Evolutionary conservation across 2,888 invertebrate species (phyloP), one percentile per base, ranked within the genome.

Genomic region (Morinoia aosen): DNA sequence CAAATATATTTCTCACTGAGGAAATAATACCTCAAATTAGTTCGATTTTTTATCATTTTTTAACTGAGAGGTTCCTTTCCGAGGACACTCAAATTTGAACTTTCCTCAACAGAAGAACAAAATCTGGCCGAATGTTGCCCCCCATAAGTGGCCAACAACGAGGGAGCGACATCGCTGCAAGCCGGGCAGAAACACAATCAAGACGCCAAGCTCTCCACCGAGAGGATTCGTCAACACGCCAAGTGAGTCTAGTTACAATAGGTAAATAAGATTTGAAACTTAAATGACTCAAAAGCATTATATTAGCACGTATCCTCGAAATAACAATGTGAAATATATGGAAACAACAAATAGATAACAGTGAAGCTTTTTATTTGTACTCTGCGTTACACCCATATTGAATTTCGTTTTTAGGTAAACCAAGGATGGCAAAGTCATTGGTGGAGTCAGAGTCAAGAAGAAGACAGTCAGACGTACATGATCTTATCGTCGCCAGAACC

Each of bases 361-460:
- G 16, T 33, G 25, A 76, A 76, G 33, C 8, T 76, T 33, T 10
- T 16, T 25, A 76, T 76, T 12, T 10, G 25, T 76, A 19, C 25
- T 76, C 76, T 2, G 33, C 25, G 33, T 76, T 19, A 33, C 33
- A 16, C 19, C 76, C 76, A 25, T 10, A 19, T 33, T 76, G 76
- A 33, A 39, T 90, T 39, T 90, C 57, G 11, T 93, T 48, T 57
- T 57, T 57, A 95, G 95, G 64, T 64, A 64, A 48, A 40, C 48
- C 39, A 64, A n/a, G 48, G 48, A 25, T 95, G 95, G 95, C 95
- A 95, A 16, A 57, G 95, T 64, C 64, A 48, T 40, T 95, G 95
- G 95, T 95, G 95, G 95, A 95, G 95, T 48, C 95, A 48, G 12
- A 95, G 64, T 95, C 95, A 61, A 95, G 95, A 95, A n/a, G 58